Evolutionary conservation across 2,797 vertebrate species (phyloP).

Genomic region (Scolopax rusticola): DNA sequence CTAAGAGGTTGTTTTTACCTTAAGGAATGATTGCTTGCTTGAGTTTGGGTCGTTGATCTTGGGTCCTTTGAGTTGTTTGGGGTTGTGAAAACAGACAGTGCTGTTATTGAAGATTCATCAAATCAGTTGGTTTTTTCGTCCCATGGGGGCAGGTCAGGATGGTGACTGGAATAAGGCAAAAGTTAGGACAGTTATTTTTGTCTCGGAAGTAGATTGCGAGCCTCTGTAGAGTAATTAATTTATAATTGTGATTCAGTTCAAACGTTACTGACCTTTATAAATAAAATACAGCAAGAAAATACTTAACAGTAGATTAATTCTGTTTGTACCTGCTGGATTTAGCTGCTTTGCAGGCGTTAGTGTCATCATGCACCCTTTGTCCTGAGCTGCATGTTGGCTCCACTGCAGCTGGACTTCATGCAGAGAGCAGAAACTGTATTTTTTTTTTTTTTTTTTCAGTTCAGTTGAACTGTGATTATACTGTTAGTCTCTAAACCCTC

Average conservation of each 20-base stretch:
- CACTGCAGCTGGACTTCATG: constrained; percentile 50
- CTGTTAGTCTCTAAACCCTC: constrained; percentile 60
- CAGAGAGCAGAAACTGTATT: constrained; percentile 47
- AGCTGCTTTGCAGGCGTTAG: background rate
- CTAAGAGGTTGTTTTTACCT: background rate
- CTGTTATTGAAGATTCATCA: background rate
- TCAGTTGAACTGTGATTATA: constrained; percentile 68
- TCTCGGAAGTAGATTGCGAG: background rate
- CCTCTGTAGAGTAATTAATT: constrained; percentile 11
- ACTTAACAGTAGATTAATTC: background rate
- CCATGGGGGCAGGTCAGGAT: background rate
- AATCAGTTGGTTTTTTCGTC: background rate
- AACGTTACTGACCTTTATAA: constrained; percentile 36
- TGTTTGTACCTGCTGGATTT: constrained; percentile 22
- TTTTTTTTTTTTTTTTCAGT: constrained; percentile 21
- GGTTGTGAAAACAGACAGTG: background rate
- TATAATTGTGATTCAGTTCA: background rate
- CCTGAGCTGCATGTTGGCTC: constrained; percentile 44
- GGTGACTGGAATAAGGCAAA: background rate
- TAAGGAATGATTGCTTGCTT: background rate
- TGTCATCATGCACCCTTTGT: constrained; percentile 8
- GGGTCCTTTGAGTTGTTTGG: background rate
- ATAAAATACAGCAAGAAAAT: constrained; percentile 11
- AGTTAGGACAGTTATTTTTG: background rate
- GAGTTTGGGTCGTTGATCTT: background rate